Evolutionary conservation across 30 jellyfish, hydroid and myxozoan genomes (phyloP), one percentile per base, ranked within the genome.

Genomic region (Nemopilema nomurai): DNA sequence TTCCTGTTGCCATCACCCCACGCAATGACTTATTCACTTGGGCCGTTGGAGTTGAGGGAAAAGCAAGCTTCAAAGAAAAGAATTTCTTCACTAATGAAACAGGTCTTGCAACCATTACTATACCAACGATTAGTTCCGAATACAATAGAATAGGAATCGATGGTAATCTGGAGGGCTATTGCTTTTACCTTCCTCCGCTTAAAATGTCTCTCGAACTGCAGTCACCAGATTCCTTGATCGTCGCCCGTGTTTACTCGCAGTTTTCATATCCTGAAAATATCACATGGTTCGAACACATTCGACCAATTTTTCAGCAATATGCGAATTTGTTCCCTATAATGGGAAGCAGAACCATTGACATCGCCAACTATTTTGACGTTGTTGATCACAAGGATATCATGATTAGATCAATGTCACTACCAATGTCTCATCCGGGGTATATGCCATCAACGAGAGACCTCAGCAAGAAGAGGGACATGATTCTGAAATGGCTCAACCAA

Each of bases 371-470:
- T 80, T 83, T 83, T 30, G 92, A 83, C 65, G 81, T 83, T n/a
- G 86, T 83, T 19, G 82, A 52, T 25, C 92, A 83, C 75, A 83
- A 83, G 28, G 80, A 71, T 33, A 83, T 83, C 30, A 75, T 72
- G 31, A 29, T 9, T 22, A 29, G 24, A 24, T 71, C 92, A 28
- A 52, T 83, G 64, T 16, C 63, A 30, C 51, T 83, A 21, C 92
- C 92, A 33, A 83, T 83, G 84, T 49, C 79, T 31, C 92, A 83
- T 62, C 86, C 92, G 20, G 52, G 86, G 30, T 71, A 51, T 57
- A 83, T 83, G 92, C 92, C 92, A 28, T 80, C 86, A 20, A 83
- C 92, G 17, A 71, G 92, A 26, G 92, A 83, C 62, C 86, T 83
- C 19, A 32, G 83, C 49, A 22, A 51, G 18, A 71, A 67, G 62